These are phyloP conservation scores for Rhincodon typus DNA, from an alignment of 2,797 vertebrate species.

Conservation along the genomic window DNA sequence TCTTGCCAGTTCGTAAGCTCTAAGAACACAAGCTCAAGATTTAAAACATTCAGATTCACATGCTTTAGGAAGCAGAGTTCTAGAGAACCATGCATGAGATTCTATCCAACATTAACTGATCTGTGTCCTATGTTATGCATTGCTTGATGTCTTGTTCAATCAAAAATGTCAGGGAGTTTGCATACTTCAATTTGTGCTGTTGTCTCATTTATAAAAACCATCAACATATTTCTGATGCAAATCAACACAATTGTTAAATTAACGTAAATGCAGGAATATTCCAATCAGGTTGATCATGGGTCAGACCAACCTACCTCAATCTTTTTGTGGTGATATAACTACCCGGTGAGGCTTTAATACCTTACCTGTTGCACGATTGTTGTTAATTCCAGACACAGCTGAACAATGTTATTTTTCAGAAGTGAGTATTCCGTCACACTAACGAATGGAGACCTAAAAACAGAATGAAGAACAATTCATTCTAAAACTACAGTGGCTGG, in stretches of 20 bases:
- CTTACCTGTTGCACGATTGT: slow-evolving; percentile 88
- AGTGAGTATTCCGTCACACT: slow-evolving; percentile 87
- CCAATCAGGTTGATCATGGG: background rate
- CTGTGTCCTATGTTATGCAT: background rate
- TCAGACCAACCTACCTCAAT: background rate
- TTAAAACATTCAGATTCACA: background rate
- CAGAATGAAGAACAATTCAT: slow-evolving; percentile 29
- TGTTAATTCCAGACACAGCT: slow-evolving; percentile 86
- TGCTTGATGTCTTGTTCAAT: background rate
- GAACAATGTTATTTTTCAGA: slow-evolving; percentile 89
- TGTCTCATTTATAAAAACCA: background rate
- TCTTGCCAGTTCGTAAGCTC: background rate
- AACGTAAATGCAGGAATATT: background rate
- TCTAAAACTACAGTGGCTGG: background rate
- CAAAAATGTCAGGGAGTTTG: background rate
- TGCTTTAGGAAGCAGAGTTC: background rate
- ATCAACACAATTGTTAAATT: background rate
- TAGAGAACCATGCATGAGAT: background rate
- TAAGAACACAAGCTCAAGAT: background rate
- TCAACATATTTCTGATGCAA: background rate
- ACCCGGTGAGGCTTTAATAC: background rate
- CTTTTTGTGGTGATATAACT: background rate
- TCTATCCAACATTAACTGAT: background rate
- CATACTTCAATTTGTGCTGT: background rate
- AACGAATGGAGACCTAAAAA: slow-evolving; percentile 79